These are phyloP conservation scores for Odontesthes bonariensis DNA, from an alignment of 2,113 vertebrate species.

Conservation along the genomic window DNA sequence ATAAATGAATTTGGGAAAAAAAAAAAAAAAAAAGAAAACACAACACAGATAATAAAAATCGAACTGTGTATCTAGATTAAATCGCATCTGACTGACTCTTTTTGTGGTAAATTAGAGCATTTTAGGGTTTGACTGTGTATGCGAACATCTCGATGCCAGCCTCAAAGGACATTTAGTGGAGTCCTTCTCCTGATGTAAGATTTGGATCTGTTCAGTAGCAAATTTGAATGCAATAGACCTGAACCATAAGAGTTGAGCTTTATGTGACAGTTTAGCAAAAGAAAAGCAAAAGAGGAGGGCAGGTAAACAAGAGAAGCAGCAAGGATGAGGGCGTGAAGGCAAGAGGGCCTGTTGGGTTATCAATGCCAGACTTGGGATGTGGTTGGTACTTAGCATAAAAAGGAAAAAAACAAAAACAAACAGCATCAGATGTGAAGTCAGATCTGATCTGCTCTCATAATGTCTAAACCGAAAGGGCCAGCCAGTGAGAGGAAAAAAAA, in stretches of 20 bases:
- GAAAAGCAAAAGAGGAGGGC: conserved; percentile 30
- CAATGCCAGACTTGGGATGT: conserved; percentile 67
- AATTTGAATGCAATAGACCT: conserved; percentile 21
- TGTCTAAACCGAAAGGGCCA: conserved; percentile 64
- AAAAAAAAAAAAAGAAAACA: too few species aligned
- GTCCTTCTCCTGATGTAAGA: not conserved
- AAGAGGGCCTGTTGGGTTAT: conserved; percentile 64
- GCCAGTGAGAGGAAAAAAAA: conserved; percentile 72
- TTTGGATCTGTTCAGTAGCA: not conserved
- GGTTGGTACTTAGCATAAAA: conserved; percentile 40
- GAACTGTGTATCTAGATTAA: not conserved
- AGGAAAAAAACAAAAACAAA: conserved; percentile 20
- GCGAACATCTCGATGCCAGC: not conserved
- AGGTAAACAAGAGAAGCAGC: conserved; percentile 46
- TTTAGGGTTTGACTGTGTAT: not conserved
- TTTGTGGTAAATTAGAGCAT: not conserved
- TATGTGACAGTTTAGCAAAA: conserved; percentile 14
- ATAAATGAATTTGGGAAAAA: too few species aligned
- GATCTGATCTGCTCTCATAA: conserved; percentile 56
- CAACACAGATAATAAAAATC: not conserved
- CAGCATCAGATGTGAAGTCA: conserved; percentile 56
- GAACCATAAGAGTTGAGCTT: conserved; percentile 38
- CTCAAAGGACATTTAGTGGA: not conserved
- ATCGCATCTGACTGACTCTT: too few species aligned
- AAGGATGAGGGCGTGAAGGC: conserved; percentile 50